Conservation (phyloP, 1,140 invertebrate genomes). For the Chrysopa pallens region DNA sequence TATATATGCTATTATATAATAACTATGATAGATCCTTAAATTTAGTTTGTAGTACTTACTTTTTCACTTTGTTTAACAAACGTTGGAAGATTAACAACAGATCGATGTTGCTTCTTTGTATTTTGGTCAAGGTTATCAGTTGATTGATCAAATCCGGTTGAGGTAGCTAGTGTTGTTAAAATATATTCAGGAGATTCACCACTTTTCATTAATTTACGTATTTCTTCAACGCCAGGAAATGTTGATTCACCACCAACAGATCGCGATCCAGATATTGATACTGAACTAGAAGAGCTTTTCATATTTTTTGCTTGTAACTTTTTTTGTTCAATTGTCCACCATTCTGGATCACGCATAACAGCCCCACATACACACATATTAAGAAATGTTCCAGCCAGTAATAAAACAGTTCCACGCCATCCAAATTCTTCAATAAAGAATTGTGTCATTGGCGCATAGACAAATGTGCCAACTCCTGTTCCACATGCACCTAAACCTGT, state of each 20-base stretch:
- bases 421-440: slow-evolving; percentile 57
- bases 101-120: slow-evolving; percentile 22
- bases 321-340: slow-evolving; percentile 45
- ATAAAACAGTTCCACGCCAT: slow-evolving; percentile 71
- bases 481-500: slow-evolving; percentile 84
- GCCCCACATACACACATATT: slow-evolving; percentile 79
- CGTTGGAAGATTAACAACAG: slow-evolving; percentile 54
- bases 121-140: slow-evolving; percentile 14
- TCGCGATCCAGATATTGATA: slow-evolving; percentile 22
- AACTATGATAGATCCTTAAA: too few relatives aligned
- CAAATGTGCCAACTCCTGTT: slow-evolving; percentile 67
- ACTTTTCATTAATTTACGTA: slow-evolving; percentile 41
- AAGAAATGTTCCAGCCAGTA: slow-evolving; percentile 66
- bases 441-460: slow-evolving; percentile 67
- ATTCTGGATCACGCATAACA: slow-evolving; percentile 71
- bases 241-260: slow-evolving; percentile 28
- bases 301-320: slow-evolving; percentile 22
- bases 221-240: slow-evolving; percentile 43
- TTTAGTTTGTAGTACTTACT: slow-evolving; percentile 20
- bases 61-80: slow-evolving; percentile 49
- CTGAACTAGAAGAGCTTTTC: slow-evolving; percentile 24
- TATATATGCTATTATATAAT: too few relatives aligned
- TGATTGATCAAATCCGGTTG: slow-evolving; percentile 20
- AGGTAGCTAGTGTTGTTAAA: slow-evolving; percentile 39
- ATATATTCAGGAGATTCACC: slow-evolving; percentile 45